Evolutionary conservation across 2,888 invertebrate genomes (phyloP), one percentile per base, ranked within the genome.

Genomic region (Baccha elongata): DNA sequence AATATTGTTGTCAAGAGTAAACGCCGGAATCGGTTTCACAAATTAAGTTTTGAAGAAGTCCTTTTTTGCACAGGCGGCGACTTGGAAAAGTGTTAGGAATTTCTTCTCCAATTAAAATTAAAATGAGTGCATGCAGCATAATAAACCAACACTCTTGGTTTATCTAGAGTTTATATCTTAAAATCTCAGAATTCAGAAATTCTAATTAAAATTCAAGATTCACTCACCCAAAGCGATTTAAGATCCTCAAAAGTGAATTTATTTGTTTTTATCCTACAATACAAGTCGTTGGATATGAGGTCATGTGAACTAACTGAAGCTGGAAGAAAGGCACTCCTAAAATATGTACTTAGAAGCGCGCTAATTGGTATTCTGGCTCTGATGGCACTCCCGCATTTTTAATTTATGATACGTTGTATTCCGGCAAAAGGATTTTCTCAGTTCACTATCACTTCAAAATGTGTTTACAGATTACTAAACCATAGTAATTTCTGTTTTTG

Each of bases 341-440:
- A 40, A 32, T 74, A n/a, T n/a, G n/a, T n/a, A 48, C 48, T 74
- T 55, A 74, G 42, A 69, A 46, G 13, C 55, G 21, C 21, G 19
- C 68, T 80, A 74, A 74, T 80, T 80, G 68, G 29, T 62, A 68
- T 64, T 80, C 68, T 74, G 55, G 26, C 21, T 37, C 29, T 55
- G 64, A 35, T 55, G 64, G 35, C 62, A 69, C 23, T 26, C 37
- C 46, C 52, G n/a, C n/a, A 29, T 46, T 40, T 52, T 11, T 32
- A 44, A 52, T 67, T 67, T 32, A 67, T 74, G 53, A 17, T n/a
- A n/a, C 44, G 26, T 46, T 62, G 32, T 26, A 13, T 26, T n/a
- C 19, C 23, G n/a, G 6, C 62, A 19, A 52, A 11, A 37, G 23
- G 7, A 10, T 37, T 13, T 40, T 58, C 15, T 58, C 23, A 7